Conservation (phyloP, 2,797 vertebrate genomes). For the Phaenicophaeus curvirostris region DNA sequence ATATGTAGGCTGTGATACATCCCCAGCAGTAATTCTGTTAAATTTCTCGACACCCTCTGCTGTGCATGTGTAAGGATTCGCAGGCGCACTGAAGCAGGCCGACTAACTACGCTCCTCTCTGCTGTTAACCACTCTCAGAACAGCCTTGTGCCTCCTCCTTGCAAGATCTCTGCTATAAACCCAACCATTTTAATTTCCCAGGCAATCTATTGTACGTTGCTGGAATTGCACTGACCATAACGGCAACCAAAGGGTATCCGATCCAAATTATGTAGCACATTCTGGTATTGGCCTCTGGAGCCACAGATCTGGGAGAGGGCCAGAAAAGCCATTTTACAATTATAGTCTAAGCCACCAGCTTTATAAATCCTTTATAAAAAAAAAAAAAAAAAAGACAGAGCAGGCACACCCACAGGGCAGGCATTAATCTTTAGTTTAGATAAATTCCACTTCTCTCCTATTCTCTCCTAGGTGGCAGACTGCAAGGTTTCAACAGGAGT, state of each 20-base stretch:
- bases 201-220: not conserved
- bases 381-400: not conserved
- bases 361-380: not conserved
- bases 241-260: not conserved
- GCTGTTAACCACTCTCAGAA: slow-evolving; percentile 19
- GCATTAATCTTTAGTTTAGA: not conserved
- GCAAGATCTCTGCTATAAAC: not conserved
- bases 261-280: not conserved
- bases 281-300: not conserved
- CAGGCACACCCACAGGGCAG: not conserved
- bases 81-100: slow-evolving; percentile 4
- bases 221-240: not conserved
- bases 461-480: not conserved
- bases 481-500: not conserved
- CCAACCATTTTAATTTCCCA: not conserved
- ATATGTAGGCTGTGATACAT: slow-evolving; percentile 48
- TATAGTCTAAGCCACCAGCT: not conserved
- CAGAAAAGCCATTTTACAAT: slow-evolving; percentile 54
- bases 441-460: not conserved
- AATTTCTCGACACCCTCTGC: slow-evolving; percentile 31
- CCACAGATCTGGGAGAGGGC: slow-evolving; percentile 6
- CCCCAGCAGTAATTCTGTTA: slow-evolving; percentile 29
- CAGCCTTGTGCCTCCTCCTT: not conserved
- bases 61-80: slow-evolving; percentile 31
- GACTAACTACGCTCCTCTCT: not conserved